phyloP scores from a whole-genome alignment of 1,140 invertebrate genomes.

The Brachionus rubens region DNA sequence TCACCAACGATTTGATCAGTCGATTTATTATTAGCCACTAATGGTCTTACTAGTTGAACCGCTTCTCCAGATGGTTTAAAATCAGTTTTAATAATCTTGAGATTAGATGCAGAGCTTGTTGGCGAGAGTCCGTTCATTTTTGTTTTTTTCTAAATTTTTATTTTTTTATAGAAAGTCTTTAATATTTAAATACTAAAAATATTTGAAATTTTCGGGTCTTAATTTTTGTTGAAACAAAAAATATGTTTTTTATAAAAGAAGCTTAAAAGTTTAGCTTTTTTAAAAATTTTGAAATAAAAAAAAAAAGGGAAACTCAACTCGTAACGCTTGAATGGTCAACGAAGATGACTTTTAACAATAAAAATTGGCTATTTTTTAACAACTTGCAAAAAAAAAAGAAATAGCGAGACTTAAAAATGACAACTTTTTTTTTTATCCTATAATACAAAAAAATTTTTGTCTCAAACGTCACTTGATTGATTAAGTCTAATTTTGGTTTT shows the following conservation, averaged over 20 bases:
- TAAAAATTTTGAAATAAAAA: too few species aligned
- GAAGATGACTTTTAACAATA: conserved; percentile 12
- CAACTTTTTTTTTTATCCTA: neutral
- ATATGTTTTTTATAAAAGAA: conserved; percentile 8
- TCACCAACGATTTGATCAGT: conserved; percentile 31
- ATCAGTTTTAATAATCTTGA: conserved; percentile 43
- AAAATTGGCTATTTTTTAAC: neutral
- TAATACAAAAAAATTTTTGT: neutral
- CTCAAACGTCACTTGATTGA: conserved; percentile 17
- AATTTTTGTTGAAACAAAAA: too few species aligned
- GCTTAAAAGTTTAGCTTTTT: conserved; percentile 1
- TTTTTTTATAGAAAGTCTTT: neutral
- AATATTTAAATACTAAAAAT: too few species aligned
- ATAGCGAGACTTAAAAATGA: neutral
- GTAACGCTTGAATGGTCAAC: neutral
- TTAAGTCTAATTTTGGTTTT: conserved; percentile 19
- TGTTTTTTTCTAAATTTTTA: conserved; percentile 10
- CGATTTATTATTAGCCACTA: conserved; percentile 16
- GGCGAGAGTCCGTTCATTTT: conserved; percentile 33
- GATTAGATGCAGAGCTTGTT: conserved; percentile 6
- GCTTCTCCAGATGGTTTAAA: conserved; percentile 41
- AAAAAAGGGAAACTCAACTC: conserved; percentile 6
- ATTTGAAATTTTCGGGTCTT: too few species aligned
- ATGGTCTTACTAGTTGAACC: conserved; percentile 27
- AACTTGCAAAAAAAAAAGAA: neutral